A percentile compares a stretch with the other conserved stretches of the same genome.
phyloP scores from a whole-genome alignment of 2,113 vertebrate species.

The Tachycineta bicolor region DNA sequence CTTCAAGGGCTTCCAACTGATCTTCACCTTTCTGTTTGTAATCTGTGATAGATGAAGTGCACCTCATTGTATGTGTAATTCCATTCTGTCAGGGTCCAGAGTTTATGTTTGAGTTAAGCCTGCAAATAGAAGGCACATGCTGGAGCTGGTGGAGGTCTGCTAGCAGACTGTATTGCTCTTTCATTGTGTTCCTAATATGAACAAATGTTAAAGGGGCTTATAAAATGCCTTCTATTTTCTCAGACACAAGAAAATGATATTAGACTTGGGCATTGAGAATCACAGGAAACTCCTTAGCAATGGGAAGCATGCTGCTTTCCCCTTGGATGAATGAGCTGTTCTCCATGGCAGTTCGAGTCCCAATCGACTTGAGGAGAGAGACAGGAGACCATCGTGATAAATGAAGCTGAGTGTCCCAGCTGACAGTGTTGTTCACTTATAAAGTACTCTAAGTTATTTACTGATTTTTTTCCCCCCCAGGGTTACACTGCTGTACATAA shows the following conservation, averaged over 20 bases:
- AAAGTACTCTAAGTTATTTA: conserved; percentile 29
- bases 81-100: not conserved
- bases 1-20: not conserved
- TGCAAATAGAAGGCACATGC: not conserved
- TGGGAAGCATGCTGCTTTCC: not conserved
- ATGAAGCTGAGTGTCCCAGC: conserved; percentile 6
- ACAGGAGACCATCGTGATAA: conserved; percentile 21
- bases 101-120: not conserved
- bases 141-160: not conserved
- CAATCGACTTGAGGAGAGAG: not conserved
- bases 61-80: not conserved
- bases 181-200: not conserved
- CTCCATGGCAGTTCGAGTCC: not conserved
- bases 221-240: not conserved
- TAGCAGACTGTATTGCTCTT: not conserved
- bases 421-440: conserved; percentile 42
- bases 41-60: not conserved
- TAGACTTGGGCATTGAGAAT: not conserved
- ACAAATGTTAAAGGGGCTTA: not conserved
- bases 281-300: not conserved
- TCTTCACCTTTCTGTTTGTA: not conserved
- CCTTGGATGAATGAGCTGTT: conserved; percentile 49
- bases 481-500: conserved; percentile 11
- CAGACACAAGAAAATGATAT: not conserved
- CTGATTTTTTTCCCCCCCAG: not conserved